phyloP scores from a whole-genome alignment of 2,888 invertebrate genomes.

The Blomia tropicalis region DNA sequence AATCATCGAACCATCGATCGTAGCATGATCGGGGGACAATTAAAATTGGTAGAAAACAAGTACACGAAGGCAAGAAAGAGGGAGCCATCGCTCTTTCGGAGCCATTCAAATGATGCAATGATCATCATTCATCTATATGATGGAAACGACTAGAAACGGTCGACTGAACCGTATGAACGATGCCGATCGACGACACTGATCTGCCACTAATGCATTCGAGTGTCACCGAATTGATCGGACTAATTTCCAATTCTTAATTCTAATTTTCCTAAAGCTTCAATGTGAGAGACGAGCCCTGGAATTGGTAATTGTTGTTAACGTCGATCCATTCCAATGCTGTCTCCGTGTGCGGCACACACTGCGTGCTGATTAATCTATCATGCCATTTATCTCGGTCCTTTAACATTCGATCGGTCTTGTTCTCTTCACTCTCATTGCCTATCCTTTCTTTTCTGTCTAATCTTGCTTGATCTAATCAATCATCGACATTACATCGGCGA shows the following conservation, averaged over 20 bases:
- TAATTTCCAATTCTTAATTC: conserved; percentile 13
- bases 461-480: conserved; percentile 19
- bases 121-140: conserved; percentile 10
- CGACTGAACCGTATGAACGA: background rate
- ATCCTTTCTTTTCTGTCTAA: conserved; percentile 1
- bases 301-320: background rate
- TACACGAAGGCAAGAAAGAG: background rate
- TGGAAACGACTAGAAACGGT: no score
- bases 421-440: no score
- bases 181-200: no score
- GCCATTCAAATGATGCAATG: conserved; percentile 5
- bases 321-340: no score
- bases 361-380: conserved; percentile 18
- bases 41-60: background rate
- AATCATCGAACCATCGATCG: no score
- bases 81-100: background rate
- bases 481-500: conserved; percentile 17
- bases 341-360: no score
- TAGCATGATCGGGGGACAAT: conserved; percentile 1
- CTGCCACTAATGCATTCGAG: conserved; percentile 3
- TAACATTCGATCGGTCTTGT: conserved; percentile 14
- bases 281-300: background rate
- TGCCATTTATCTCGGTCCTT: conserved; percentile 17
- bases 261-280: background rate
- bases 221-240: conserved; percentile 11